Percentiles rank a stretch among this genome's conserved stretches.
phyloP scores from a whole-genome alignment of 2,888 invertebrate genomes.

The Clitarchus hookeri region DNA sequence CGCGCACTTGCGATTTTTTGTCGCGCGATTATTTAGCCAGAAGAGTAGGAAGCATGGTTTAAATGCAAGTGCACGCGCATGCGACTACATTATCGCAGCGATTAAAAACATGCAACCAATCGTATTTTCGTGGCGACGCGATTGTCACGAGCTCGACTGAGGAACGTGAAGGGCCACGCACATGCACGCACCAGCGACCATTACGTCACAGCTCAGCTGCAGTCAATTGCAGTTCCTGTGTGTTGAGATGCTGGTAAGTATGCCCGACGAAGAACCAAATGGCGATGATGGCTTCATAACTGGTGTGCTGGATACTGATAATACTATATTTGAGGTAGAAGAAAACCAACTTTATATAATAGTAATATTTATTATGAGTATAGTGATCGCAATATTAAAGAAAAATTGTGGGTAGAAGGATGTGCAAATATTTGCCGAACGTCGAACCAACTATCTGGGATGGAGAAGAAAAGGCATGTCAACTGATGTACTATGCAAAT shows the following conservation, averaged over 20 bases:
- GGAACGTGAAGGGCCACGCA: too few species aligned
- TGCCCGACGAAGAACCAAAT: too few species aligned
- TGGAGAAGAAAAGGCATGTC: not conserved
- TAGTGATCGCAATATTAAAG: conserved; percentile 23
- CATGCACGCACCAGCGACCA: too few species aligned
- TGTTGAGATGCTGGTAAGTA: too few species aligned
- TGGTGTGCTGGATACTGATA: not conserved
- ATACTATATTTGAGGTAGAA: not conserved
- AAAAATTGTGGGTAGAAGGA: conserved; percentile 21
- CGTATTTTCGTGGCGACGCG: too few species aligned
- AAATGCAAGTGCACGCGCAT: not conserved
- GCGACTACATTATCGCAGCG: too few species aligned
- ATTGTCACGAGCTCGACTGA: too few species aligned
- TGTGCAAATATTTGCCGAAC: not conserved
- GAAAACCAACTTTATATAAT: not conserved
- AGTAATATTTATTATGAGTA: conserved; percentile 7
- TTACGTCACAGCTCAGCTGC: too few species aligned
- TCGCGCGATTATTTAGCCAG: not conserved
- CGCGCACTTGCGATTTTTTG: conserved; percentile 17
- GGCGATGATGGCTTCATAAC: not conserved
- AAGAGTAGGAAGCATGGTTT: too few species aligned
- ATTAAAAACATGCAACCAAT: too few species aligned
- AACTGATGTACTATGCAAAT: not conserved
- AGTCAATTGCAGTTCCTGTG: too few species aligned
- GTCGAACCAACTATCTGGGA: not conserved